These are phyloP conservation scores for Poecilia gillii DNA, from an alignment of 2,797 vertebrate species.

Conservation along the genomic window DNA sequence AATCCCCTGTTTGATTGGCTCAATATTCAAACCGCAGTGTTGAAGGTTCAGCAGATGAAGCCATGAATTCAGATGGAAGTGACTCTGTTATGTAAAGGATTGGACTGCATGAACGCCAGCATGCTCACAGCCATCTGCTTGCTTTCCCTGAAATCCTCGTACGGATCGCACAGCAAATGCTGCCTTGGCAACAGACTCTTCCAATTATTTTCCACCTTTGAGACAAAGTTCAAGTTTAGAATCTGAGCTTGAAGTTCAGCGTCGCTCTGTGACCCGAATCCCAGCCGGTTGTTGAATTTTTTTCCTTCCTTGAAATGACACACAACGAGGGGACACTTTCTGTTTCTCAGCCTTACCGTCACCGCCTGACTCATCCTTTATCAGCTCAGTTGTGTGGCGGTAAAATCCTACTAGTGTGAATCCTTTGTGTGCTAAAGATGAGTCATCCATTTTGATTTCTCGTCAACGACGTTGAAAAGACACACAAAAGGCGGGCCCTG, in stretches of 20 bases:
- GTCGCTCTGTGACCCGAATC: slow-evolving; percentile 34
- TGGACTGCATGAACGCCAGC: slow-evolving; percentile 13
- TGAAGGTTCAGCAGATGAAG: slow-evolving; percentile 19
- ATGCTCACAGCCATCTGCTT: slow-evolving; percentile 50
- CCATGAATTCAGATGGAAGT: slow-evolving; percentile 39
- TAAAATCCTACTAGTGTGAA: slow-evolving; percentile 22
- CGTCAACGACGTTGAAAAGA: slow-evolving; percentile 16
- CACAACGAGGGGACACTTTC: slow-evolving; percentile 6
- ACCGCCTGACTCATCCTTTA: slow-evolving; percentile 59
- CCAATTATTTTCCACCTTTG: not conserved
- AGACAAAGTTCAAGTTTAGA: not conserved
- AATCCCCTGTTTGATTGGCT: slow-evolving; percentile 56
- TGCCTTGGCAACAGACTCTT: slow-evolving; percentile 58
- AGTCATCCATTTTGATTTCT: slow-evolving; percentile 46
- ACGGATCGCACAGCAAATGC: slow-evolving; percentile 22
- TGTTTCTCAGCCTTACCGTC: slow-evolving; percentile 42
- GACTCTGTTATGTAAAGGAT: slow-evolving; percentile 32
- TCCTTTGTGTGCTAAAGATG: slow-evolving; percentile 52
- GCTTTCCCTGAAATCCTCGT: slow-evolving; percentile 9
- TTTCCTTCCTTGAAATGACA: not conserved
- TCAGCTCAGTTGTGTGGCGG: slow-evolving; percentile 26
- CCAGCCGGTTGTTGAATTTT: too few species aligned
- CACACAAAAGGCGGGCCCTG: slow-evolving; percentile 6
- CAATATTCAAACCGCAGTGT: slow-evolving; percentile 32
- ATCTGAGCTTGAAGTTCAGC: not conserved